These are phyloP conservation scores for Microplitis manilae DNA, from an alignment of 2,888 invertebrate genomes.

Conservation along the genomic window DNA sequence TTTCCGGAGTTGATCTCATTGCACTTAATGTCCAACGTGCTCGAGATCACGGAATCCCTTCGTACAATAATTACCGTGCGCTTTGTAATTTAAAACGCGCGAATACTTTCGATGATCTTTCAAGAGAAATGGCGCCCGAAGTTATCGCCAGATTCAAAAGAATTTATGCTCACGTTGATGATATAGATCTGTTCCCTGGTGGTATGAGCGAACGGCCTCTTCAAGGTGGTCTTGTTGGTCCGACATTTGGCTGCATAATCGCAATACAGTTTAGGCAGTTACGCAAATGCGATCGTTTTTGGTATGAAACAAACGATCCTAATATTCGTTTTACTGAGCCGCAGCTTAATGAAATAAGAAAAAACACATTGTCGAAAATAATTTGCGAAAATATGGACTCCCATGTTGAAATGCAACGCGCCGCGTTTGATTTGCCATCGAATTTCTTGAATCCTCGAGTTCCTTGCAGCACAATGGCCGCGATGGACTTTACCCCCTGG, in stretches of 20 bases:
- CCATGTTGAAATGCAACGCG: slow-evolving; percentile 88
- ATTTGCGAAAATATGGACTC: slow-evolving; percentile 93
- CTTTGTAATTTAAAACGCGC: slow-evolving; percentile 92
- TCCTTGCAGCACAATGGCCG: slow-evolving; percentile 85
- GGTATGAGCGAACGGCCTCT: slow-evolving; percentile 91
- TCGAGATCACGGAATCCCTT: slow-evolving; percentile 89
- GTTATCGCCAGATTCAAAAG: slow-evolving; percentile 85
- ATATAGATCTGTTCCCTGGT: slow-evolving; percentile 96
- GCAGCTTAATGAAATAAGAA: slow-evolving; percentile 90
- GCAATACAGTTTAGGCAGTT: slow-evolving; percentile 93
- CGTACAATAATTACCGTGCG: slow-evolving; percentile 92
- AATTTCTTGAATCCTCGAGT: slow-evolving; percentile 93
- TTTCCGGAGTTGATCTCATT: slow-evolving; percentile 94
- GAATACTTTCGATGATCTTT: slow-evolving; percentile 87
- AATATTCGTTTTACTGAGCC: slow-evolving; percentile 86
- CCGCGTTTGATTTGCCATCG: slow-evolving; percentile 91
- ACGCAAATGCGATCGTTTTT: slow-evolving; percentile 94
- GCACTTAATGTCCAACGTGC: slow-evolving; percentile 91
- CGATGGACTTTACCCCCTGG: slow-evolving; percentile 88
- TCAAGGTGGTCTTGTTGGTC: slow-evolving; percentile 93
- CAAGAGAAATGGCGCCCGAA: slow-evolving; percentile 88
- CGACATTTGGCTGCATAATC: slow-evolving; percentile 95
- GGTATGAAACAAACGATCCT: slow-evolving; percentile 92
- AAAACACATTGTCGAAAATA: slow-evolving; percentile 87
- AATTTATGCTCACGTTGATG: slow-evolving; percentile 91